phyloP scores from a whole-genome alignment of 2,888 invertebrate species.

The Alloplasta piceator region DNA sequence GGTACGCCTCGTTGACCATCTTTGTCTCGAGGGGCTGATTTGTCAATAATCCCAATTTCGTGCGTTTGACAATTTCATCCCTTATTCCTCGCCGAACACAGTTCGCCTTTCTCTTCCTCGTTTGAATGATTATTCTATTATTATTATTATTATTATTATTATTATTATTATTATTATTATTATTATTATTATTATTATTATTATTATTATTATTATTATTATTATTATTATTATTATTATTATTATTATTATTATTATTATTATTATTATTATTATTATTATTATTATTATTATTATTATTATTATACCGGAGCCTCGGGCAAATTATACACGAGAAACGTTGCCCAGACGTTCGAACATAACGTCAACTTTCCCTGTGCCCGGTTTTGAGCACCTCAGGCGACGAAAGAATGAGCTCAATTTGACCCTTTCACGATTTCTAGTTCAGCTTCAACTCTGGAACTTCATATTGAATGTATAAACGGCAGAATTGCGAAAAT shows the following conservation, averaged over 20 bases:
- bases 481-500: no score
- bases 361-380: constrained; percentile 41
- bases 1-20: constrained; percentile 9
- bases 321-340: constrained; percentile 60
- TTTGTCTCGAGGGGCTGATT: constrained; percentile 26
- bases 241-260: constrained; percentile 55
- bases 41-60: constrained; percentile 55
- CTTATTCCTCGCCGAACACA: constrained; percentile 20
- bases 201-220: constrained; percentile 59
- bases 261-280: constrained; percentile 53
- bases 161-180: constrained; percentile 54
- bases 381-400: constrained; percentile 12
- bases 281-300: constrained; percentile 48
- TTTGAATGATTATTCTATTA: background rate
- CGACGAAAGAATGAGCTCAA: constrained; percentile 38
- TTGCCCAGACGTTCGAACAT: constrained; percentile 61
- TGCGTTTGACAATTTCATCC: constrained; percentile 14
- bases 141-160: constrained; percentile 14
- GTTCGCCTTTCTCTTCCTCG: constrained; percentile 23
- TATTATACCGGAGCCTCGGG: constrained; percentile 56
- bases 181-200: constrained; percentile 57
- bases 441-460: background rate
- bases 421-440: constrained; percentile 25
- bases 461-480: no score
- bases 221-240: constrained; percentile 58